Base-by-base conservation (phyloP, 1,140 invertebrate genomes). In the Heliconius nattereri region DNA sequence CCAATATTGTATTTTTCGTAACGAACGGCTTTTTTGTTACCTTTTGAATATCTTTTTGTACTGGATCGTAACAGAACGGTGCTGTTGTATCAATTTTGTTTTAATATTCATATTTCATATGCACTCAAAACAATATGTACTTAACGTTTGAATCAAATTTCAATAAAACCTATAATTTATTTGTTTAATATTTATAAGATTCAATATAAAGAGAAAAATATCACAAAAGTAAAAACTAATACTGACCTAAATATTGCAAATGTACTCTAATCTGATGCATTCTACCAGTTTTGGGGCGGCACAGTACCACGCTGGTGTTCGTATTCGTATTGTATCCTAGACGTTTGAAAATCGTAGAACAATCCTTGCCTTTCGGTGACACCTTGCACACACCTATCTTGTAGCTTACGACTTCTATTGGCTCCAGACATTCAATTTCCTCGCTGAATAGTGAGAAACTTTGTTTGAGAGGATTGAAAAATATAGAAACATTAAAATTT, bases 231-330 rank as follows among this genome's bases (percentile, higher is more conserved):
- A 45, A 66, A 66, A 45, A 72, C 40, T 1, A 52, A 76, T 72
- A 71, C 86, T 92, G 94, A 98, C 98, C 99, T 84, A 99, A 95
- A 94, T 98, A 99, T 92, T 99, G 99, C 54, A 99, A 96, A 95
- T 99, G 99, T n/a, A 99, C 98, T 80, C 99, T 96, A 81, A 99
- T 99, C 94, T 99, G 99, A 94, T 99, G 99, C 97, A 99, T 99
- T 81, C 99, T 95, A 1, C 99, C 99, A 2, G 99, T 99, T 85
- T 98, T 97, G 1, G 99, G 98, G 86, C 97, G 97, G 94, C 98
- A 99, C 26, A 97, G 95, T 2, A 99, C 98, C 32, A 99, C 97
- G 87, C 98, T 99, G 0, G 98, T 97, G 86, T 97, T 97, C 1
- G 97, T 97, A 81, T 96, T 97, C 7, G 95, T 95, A 94, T 99